Evolutionary conservation across 2,113 vertebrate genomes (phyloP), one percentile per base, ranked within the genome.

Genomic region (Labeo catla): DNA sequence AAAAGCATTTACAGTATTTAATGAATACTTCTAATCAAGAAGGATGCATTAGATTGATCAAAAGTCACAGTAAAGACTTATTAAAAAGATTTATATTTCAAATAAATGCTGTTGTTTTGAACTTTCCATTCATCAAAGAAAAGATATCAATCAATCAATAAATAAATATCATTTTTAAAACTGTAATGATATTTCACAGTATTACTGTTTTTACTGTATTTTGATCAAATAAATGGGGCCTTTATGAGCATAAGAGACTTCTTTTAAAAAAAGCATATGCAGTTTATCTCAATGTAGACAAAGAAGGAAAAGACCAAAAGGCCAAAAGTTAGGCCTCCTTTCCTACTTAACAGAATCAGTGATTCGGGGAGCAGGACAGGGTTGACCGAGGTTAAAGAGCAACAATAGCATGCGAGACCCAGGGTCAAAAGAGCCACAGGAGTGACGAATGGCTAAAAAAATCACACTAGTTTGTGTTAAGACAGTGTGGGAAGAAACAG

Each of bases 361-460:
- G 74, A 23, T 9, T 52, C 47, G 21, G 57, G 49, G 28, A 16
- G 74, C n/a, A 50, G 23, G 28, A 54, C 78, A 28, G 79, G 43
- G 15, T 10, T 66, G 43, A 66, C 8, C 8, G 63, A 68, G 63
- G 80, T 82, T 50, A 68, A 21, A 81, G 79, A 52, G 28, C 80
- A 81, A 81, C 61, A 81, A 81, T 28, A 65, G 47, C 61, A 49
- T 36, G 45, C 7, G 61, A 65, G 45, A 81, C 8, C 15, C 12
- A 1, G 21, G 45, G 61, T 81, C 61, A 81, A 13, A 82, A 45
- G 80, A 82, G 50, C 49, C 80, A 52, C 45, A 68, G 28, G 45
- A 52, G 28, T 39, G 61, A 82, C 70, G 65, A 66, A 68, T 82
- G 23, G 66, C 12, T 45, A 82, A 52, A 13, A 49, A 65, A 63